Conservation (phyloP, 2,888 invertebrate species). For the Oxycera nigricornis region DNA sequence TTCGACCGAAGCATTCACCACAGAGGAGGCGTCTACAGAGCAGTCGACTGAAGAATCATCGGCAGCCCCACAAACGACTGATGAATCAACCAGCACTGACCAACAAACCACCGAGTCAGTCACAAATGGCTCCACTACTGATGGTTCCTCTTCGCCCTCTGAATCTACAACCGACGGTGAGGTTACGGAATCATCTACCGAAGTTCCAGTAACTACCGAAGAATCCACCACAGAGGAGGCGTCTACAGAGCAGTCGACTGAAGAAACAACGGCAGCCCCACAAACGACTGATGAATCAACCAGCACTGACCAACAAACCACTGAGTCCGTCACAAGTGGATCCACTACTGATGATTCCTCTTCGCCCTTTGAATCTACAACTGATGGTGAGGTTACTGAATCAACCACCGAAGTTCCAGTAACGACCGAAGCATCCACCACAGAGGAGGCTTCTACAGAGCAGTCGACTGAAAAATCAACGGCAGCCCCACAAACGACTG, state of each 20-base stretch:
- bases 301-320: not conserved
- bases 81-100: not conserved
- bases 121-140: no score
- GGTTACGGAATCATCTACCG: not conserved
- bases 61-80: not conserved
- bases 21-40: no score
- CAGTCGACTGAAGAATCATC: no score
- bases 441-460: not conserved
- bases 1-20: no score
- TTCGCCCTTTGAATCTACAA: not conserved
- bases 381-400: not conserved
- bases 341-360: not conserved
- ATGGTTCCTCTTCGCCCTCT: not conserved
- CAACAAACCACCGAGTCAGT: not conserved
- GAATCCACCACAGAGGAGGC: not conserved
- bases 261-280: not conserved
- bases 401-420: not conserved
- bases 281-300: not conserved
- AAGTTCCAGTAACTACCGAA: not conserved
- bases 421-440: not conserved
- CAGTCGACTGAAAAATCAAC: not conserved
- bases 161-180: not conserved
- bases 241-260: not conserved
- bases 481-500: not conserved
- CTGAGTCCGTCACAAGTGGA: not conserved